phyloP scores from a whole-genome alignment of 2,113 vertebrate species.

The Spheniscus mendiculus region DNA sequence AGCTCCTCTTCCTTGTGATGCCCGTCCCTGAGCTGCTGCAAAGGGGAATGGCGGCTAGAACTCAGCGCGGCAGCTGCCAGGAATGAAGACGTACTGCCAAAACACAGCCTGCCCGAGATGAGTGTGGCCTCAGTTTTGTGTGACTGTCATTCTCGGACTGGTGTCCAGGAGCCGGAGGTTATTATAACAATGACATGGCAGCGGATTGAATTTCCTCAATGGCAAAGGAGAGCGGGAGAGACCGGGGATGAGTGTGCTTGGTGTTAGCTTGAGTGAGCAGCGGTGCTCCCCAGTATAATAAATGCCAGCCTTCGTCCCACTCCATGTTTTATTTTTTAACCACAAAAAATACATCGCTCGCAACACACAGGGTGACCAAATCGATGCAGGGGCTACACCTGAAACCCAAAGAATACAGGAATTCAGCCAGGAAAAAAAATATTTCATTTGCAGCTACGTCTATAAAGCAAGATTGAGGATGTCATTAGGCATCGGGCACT shows the following conservation, averaged over 20 bases:
- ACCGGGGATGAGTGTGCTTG: neutral
- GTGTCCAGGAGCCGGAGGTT: conserved; percentile 15
- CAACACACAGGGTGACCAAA: neutral
- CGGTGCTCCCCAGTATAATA: neutral
- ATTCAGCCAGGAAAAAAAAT: neutral
- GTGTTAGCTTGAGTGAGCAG: neutral
- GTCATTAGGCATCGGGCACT: conserved; percentile 3
- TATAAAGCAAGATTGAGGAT: conserved; percentile 18
- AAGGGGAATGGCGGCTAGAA: neutral
- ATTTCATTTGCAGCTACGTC: neutral
- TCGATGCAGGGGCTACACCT: neutral
- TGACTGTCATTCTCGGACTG: neutral
- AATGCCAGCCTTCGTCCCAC: neutral
- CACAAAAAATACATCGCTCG: neutral
- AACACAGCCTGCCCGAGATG: neutral
- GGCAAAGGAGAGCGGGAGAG: neutral
- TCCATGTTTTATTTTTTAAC: neutral
- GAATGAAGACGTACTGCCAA: neutral
- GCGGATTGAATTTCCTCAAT: neutral
- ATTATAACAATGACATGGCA: neutral
- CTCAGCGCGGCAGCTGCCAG: rapidly evolving
- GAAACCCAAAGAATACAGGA: neutral
- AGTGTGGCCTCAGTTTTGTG: neutral
- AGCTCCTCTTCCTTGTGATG: neutral
- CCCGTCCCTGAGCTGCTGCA: neutral